A percentile compares a stretch with the other conserved stretches of the same genome.
Evolutionary conservation across 2,797 vertebrate genomes (phyloP).

Genomic region (Craterocephalus amniculus): DNA sequence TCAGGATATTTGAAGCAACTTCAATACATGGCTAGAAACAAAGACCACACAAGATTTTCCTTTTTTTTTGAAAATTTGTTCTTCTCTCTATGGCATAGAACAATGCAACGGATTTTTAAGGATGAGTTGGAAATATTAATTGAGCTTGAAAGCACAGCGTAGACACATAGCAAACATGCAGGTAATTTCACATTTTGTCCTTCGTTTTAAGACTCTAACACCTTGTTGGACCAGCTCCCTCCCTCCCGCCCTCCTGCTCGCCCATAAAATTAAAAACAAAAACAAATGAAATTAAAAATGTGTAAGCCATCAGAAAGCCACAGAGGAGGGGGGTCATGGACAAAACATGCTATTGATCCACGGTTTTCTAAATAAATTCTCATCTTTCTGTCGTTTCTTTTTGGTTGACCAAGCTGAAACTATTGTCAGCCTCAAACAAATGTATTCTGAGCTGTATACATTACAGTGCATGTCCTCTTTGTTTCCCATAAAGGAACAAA

Average conservation of each 20-base stretch:
- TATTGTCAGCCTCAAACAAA: constrained; percentile 68
- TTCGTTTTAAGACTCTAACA: constrained; percentile 53
- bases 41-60: constrained; percentile 84
- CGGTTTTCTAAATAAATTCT: constrained; percentile 78
- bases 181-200: constrained; percentile 78
- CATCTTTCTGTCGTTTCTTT: constrained; percentile 51
- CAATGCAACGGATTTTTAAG: constrained; percentile 83
- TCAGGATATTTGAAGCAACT: constrained; percentile 76
- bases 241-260: constrained; percentile 61
- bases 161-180: constrained; percentile 88
- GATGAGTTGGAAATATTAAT: constrained; percentile 86
- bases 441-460: constrained; percentile 83
- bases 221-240: constrained; percentile 49
- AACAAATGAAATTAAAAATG: constrained; percentile 84
- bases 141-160: constrained; percentile 84
- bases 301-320: constrained; percentile 88
- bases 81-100: constrained; percentile 80
- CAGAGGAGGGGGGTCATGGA: constrained; percentile 85
- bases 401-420: constrained; percentile 58
- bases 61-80: constrained; percentile 69
- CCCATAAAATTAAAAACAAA: constrained; percentile 68
- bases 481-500: constrained; percentile 70
- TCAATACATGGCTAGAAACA: constrained; percentile 84
- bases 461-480: constrained; percentile 67
- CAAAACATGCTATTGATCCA: constrained; percentile 89